Conservation (phyloP, 2,113 vertebrate genomes). For the Bostrychus sinensis region DNA sequence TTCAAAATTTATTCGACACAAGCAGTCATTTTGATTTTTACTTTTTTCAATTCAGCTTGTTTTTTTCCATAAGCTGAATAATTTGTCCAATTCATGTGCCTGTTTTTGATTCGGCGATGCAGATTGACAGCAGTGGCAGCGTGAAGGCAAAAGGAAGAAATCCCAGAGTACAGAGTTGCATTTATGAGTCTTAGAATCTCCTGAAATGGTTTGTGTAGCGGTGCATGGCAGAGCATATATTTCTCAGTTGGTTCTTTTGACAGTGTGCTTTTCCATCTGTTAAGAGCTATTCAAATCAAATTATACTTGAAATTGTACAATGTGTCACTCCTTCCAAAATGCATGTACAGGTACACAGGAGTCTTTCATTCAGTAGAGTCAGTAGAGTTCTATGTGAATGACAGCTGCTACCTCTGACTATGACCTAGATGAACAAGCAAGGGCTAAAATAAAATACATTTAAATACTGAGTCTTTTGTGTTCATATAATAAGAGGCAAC, state of each 20-base stretch:
- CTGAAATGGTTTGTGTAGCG: conserved; percentile 22
- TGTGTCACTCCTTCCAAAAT: neutral
- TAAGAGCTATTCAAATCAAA: conserved; percentile 27
- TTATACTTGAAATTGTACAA: conserved; percentile 21
- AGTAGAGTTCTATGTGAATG: too few species aligned
- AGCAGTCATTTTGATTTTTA: conserved; percentile 15
- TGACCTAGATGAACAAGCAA: too few species aligned
- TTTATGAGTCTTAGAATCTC: conserved; percentile 25
- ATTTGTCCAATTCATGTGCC: conserved; percentile 36
- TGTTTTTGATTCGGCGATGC: conserved; percentile 33
- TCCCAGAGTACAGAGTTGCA: neutral
- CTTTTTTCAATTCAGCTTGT: conserved; percentile 9
- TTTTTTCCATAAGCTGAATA: conserved; percentile 18
- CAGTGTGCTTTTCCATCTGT: conserved; percentile 15
- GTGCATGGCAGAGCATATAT: conserved; percentile 27
- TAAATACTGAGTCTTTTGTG: too few species aligned
- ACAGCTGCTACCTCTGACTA: too few species aligned
- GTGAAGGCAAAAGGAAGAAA: conserved; percentile 10
- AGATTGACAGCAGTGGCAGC: conserved; percentile 40
- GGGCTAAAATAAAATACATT: too few species aligned
- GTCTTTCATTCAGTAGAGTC: neutral
- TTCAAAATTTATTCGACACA: neutral
- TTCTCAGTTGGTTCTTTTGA: conserved; percentile 10
- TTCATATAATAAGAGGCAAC: too few species aligned
- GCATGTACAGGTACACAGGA: neutral